Conservation (phyloP, 53 echinoderm and acorn worm genomes). For the Luidia sarsii region DNA sequence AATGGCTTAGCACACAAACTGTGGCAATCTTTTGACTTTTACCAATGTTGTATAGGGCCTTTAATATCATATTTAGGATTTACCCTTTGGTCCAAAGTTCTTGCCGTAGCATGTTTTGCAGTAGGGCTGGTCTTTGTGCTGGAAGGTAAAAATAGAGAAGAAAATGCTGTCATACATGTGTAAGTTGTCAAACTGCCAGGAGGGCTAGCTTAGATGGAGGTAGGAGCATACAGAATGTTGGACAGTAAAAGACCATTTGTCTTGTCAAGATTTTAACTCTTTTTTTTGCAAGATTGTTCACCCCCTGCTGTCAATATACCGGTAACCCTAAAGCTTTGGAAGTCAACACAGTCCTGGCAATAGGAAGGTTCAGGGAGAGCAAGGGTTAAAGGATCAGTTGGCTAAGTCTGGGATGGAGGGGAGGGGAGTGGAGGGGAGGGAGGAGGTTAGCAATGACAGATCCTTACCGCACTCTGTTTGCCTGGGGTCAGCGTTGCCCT, state of each 20-base stretch:
- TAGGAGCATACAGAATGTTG: not conserved
- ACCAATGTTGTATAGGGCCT: not conserved
- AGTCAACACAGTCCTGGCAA: too few relatives aligned
- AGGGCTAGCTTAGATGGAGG: not conserved
- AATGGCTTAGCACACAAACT: too few relatives aligned
- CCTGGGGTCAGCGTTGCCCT: slow-evolving; percentile 66
- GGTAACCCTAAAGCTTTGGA: too few relatives aligned
- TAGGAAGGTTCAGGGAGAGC: too few relatives aligned
- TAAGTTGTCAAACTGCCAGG: not conserved
- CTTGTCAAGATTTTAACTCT: too few relatives aligned
- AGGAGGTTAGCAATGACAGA: too few relatives aligned
- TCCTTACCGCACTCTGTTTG: slow-evolving; percentile 67
- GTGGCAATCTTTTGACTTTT: not conserved
- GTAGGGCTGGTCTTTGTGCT: slow-evolving; percentile 62
- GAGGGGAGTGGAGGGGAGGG: too few relatives aligned
- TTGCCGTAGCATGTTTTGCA: slow-evolving; percentile 71
- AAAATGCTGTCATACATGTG: not conserved
- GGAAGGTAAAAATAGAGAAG: not conserved
- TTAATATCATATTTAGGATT: not conserved
- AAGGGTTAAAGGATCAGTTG: too few relatives aligned
- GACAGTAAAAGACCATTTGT: too few relatives aligned
- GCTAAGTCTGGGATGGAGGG: too few relatives aligned
- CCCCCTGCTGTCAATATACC: too few relatives aligned
- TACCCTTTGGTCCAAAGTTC: slow-evolving; percentile 76
- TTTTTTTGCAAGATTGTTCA: too few relatives aligned